A percentile compares a stretch with the other conserved stretches of the same genome.
Evolutionary conservation across 2,113 vertebrate genomes (phyloP).

Genomic region (Uropsilus gracilis): DNA sequence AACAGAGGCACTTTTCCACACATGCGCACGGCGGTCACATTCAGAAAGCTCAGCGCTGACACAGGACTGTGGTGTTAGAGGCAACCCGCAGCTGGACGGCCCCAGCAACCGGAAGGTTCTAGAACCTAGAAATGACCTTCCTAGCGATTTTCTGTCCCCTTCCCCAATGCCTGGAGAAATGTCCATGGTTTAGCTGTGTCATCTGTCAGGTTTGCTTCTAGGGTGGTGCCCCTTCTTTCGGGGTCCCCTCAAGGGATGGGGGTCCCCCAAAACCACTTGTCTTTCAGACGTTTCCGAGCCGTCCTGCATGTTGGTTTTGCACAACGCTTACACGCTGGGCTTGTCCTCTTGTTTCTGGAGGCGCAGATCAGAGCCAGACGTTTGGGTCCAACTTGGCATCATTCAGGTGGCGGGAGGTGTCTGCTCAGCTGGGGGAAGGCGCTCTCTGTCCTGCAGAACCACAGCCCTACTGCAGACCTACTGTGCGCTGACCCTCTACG

Average conservation of each 20-base stretch:
- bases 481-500: too few species aligned
- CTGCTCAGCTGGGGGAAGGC: neutral
- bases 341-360: neutral
- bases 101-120: too few species aligned
- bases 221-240: neutral
- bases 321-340: neutral
- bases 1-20: neutral
- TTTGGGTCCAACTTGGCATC: neutral
- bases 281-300: neutral
- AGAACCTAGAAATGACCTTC: neutral
- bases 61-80: accelerated
- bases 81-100: neutral
- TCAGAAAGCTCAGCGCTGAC: neutral
- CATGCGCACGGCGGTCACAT: neutral
- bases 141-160: neutral
- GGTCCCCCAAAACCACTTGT: too few species aligned
- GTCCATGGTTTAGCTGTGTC: too few species aligned
- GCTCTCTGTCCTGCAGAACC: accelerated
- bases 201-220: neutral
- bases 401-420: accelerated
- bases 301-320: neutral
- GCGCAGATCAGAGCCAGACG: neutral
- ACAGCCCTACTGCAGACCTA: too few species aligned
- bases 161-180: neutral
- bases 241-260: too few species aligned